Conservation (phyloP, 1,140 invertebrate species). For the Zaprionus gabonicus region DNA sequence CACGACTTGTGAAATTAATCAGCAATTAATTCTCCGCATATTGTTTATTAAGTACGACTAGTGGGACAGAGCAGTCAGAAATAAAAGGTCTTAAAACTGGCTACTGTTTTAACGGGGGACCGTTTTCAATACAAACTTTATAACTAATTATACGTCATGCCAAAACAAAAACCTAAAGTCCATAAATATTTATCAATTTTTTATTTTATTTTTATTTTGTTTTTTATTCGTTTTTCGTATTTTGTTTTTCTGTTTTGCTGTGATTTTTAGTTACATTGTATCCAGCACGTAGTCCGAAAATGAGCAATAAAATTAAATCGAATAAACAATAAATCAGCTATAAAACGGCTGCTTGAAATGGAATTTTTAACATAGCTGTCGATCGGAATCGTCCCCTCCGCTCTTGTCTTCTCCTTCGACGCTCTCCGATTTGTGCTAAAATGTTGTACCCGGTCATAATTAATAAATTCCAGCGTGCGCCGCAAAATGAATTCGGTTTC, state of each 20-base stretch:
- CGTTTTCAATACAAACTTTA: slow-evolving; percentile 52
- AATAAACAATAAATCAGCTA: slow-evolving; percentile 76
- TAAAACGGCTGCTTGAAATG: slow-evolving; percentile 65
- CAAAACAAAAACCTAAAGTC: slow-evolving; percentile 73
- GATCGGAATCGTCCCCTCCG: not conserved
- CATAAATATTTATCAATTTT: slow-evolving; percentile 75
- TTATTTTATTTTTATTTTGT: slow-evolving; percentile 16
- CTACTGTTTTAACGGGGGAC: slow-evolving; percentile 55
- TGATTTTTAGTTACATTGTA: slow-evolving; percentile 42
- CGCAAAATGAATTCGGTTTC: slow-evolving; percentile 52
- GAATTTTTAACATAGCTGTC: slow-evolving; percentile 71
- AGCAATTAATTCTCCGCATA: slow-evolving; percentile 72
- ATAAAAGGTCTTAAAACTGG: slow-evolving; percentile 40
- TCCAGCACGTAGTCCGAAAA: slow-evolving; percentile 67
- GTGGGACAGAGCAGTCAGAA: slow-evolving; percentile 16
- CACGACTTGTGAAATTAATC: slow-evolving; percentile 66
- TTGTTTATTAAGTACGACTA: slow-evolving; percentile 33
- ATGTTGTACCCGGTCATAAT: slow-evolving; percentile 63
- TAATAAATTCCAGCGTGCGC: slow-evolving; percentile 82
- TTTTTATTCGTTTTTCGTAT: slow-evolving; percentile 3
- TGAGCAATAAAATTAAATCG: slow-evolving; percentile 69
- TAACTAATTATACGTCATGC: slow-evolving; percentile 75
- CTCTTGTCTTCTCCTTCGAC: slow-evolving; percentile 6
- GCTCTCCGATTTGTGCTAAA: slow-evolving; percentile 41
- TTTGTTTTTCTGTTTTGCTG: slow-evolving; percentile 16